Conservation (phyloP, 2,797 vertebrate genomes). For the Pangasius larnaudii region DNA sequence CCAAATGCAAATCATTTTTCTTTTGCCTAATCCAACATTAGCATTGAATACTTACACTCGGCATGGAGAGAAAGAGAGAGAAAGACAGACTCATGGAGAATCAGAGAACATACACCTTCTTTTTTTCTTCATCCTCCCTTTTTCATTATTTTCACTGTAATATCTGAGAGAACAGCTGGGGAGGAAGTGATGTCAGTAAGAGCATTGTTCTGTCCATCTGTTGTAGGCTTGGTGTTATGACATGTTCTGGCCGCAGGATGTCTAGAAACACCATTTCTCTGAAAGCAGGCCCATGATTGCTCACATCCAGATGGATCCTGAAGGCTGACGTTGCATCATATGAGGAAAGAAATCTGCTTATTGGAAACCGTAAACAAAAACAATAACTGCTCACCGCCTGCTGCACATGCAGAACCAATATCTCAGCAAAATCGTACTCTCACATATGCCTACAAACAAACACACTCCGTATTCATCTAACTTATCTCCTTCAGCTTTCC, state of each 20-base stretch:
- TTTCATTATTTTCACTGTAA: conserved; percentile 64
- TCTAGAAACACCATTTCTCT: conserved; percentile 38
- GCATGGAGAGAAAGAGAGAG: not conserved
- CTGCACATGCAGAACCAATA: not conserved
- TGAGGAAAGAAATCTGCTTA: conserved; percentile 51
- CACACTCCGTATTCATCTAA: not conserved
- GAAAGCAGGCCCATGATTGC: conserved; percentile 41
- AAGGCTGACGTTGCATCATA: conserved; percentile 50
- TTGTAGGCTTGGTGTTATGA: conserved; percentile 34
- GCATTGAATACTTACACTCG: not conserved
- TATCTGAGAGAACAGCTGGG: conserved; percentile 28
- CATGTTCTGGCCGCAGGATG: conserved; percentile 46
- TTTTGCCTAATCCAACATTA: not conserved
- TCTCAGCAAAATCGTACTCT: conserved; percentile 26
- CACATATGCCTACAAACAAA: not conserved
- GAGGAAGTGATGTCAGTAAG: conserved; percentile 49
- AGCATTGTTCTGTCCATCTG: conserved; percentile 46
- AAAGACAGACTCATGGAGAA: conserved; percentile 47
- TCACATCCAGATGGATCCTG: conserved; percentile 45
- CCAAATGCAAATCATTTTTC: not conserved
- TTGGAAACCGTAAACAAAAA: conserved; percentile 50
- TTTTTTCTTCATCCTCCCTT: conserved; percentile 61
- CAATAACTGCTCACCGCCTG: conserved; percentile 38
- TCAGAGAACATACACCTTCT: not conserved
- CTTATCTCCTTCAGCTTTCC: not conserved